Base-by-base conservation (phyloP, 92 coral and sea anemone species). In the Epizoanthus illoricatus region DNA sequence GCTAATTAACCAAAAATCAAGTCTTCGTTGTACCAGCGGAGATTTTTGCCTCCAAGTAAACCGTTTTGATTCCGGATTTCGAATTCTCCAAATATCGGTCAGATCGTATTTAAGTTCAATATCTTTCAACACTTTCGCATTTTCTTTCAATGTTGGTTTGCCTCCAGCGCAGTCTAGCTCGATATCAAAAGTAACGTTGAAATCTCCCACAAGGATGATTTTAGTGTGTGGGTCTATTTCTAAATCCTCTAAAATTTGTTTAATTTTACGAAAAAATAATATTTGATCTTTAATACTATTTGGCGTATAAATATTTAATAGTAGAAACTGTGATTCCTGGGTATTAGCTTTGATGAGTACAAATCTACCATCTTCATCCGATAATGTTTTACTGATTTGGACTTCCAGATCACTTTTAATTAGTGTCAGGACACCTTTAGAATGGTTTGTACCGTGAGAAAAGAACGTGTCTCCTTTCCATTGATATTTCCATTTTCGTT, bases 41-140 rank as follows among this genome's bases (percentile, higher is more conserved):
- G 55, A 69, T 59, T 73, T 84, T 73, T 88, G 91, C 39, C 81
- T 42, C 85, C 91, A 88, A 24, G 91, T 88, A 74, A 76, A 84
- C 56, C 91, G 56, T 84, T 84, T 88, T 24, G 19, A 13, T 13
- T 61, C 43, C 9, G 91, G 91, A 60, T 62, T 40, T 63, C 91
- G 65, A 15, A 73, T 43, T 21, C 88, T 71, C 91, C 91, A 88
- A 36, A 88, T 88, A 74, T 88, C 88, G 18, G 47, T 10, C 18
- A 84, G 68, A 64, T 88, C 88, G 41, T 68, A 61, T 17, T 69
- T 62, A 36, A 82, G 23, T 56, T 76, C 36, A 13, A 87, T 12
- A 62, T 87, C 84, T 66, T 87, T 75, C 5, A 87, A 58, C 33
- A 11, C 45, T 5, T 87, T 84, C 6, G 64, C 84, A 36, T 67